Percentiles rank a stretch among this genome's conserved stretches.
These are phyloP conservation scores for Vipera latastei DNA, from an alignment of 2,797 vertebrate species.

Conservation along the genomic window DNA sequence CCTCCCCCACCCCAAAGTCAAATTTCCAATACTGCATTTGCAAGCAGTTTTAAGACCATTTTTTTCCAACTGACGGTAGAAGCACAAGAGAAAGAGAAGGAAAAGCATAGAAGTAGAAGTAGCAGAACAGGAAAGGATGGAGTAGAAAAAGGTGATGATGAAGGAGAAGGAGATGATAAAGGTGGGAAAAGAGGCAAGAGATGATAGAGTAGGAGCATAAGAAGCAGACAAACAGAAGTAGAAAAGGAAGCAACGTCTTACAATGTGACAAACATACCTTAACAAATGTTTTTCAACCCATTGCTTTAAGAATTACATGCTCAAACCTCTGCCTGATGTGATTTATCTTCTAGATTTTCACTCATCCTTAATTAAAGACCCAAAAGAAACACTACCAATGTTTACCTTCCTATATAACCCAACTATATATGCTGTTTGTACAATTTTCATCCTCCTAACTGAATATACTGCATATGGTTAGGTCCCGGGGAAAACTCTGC, in stretches of 20 bases:
- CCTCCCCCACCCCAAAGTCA: background rate
- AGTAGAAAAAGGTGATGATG: background rate
- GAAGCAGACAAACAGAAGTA: background rate
- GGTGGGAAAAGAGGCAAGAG: background rate
- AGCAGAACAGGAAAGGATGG: background rate
- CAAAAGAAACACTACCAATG: background rate
- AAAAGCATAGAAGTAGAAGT: background rate
- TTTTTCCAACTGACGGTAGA: background rate
- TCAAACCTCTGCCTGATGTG: background rate
- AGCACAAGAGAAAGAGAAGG: background rate
- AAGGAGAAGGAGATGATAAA: background rate
- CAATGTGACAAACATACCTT: background rate
- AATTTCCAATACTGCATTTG: background rate
- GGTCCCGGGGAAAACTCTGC: background rate
- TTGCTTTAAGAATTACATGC: background rate
- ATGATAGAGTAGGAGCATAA: background rate
- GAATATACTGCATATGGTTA: background rate
- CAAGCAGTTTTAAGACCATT: background rate
- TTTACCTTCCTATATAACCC: background rate
- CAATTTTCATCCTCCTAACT: background rate
- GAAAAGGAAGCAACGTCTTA: background rate
- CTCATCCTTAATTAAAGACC: background rate
- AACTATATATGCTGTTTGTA: background rate
- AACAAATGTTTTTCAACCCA: background rate
- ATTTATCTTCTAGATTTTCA: background rate